phyloP scores from a whole-genome alignment of 2,888 invertebrate genomes.

The Xestia c-nigrum region DNA sequence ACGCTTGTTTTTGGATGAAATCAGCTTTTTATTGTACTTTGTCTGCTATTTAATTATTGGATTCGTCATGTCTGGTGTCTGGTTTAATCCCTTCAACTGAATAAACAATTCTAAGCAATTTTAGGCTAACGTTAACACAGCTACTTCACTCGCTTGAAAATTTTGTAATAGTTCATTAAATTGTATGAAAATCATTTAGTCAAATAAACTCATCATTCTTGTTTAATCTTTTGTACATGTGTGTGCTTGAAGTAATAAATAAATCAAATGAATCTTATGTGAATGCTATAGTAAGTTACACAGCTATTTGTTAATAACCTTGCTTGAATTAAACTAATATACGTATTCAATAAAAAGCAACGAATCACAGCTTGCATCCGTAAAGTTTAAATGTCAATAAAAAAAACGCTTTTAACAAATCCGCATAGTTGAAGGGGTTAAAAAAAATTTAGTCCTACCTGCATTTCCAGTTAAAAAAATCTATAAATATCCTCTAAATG shows the following conservation, averaged over 20 bases:
- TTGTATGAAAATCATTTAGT: background rate
- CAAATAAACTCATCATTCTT: background rate
- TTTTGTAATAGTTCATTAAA: conserved; percentile 13
- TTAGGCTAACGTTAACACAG: conserved; percentile 13
- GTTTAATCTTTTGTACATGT: conserved; percentile 1
- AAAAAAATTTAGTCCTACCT: conserved; percentile 8
- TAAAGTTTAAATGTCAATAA: background rate
- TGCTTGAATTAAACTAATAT: conserved; percentile 28
- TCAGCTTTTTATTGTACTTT: conserved; percentile 36
- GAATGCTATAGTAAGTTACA: conserved; percentile 22
- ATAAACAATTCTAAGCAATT: background rate
- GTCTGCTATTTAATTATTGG: conserved; percentile 35
- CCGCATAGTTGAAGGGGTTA: conserved; percentile 42
- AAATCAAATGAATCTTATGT: background rate
- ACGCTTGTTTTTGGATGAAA: conserved; percentile 29
- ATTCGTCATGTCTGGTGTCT: conserved; percentile 27
- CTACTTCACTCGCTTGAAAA: conserved; percentile 4
- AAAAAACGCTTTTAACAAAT: conserved; percentile 22
- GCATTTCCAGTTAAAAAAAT: conserved; percentile 5
- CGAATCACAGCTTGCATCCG: conserved; percentile 10
- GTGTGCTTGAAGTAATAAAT: background rate
- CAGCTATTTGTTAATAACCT: conserved; percentile 26
- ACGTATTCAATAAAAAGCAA: conserved; percentile 3
- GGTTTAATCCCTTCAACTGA: conserved; percentile 52
- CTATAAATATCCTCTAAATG: conserved; percentile 6